These are phyloP conservation scores for Drosophila antonietae DNA, from an alignment of 2,888 invertebrate species.

Conservation along the genomic window DNA sequence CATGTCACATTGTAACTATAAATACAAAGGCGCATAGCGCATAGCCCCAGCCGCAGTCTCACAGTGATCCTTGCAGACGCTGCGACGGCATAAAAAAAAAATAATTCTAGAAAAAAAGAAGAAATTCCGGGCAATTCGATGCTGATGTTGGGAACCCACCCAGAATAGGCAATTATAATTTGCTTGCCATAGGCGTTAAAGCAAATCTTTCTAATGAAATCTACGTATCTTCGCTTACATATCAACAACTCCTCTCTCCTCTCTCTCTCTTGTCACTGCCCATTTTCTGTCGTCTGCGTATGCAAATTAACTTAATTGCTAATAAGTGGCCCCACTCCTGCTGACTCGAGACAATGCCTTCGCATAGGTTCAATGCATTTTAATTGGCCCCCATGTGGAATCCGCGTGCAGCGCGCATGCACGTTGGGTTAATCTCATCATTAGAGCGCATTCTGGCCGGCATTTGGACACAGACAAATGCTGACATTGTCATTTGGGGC, in stretches of 20 bases:
- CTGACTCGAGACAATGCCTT: slow-evolving; percentile 50
- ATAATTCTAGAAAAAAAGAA: neutral
- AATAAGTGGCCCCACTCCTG: slow-evolving; percentile 68
- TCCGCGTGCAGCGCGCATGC: slow-evolving; percentile 45
- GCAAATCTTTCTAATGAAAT: slow-evolving; percentile 72
- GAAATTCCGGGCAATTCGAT: slow-evolving; percentile 28
- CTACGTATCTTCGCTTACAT: slow-evolving; percentile 49
- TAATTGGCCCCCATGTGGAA: slow-evolving; percentile 78
- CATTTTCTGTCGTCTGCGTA: slow-evolving; percentile 82
- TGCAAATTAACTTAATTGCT: slow-evolving; percentile 84
- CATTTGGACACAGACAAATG: slow-evolving; percentile 51
- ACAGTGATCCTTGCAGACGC: slow-evolving; percentile 70
- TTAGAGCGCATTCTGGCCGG: slow-evolving; percentile 71
- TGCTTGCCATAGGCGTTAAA: slow-evolving; percentile 53
- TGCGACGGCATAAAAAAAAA: slow-evolving; percentile 43
- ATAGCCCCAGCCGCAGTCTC: neutral
- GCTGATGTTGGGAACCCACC: slow-evolving; percentile 56
- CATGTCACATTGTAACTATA: slow-evolving; percentile 63
- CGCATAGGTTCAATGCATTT: slow-evolving; percentile 82
- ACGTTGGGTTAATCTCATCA: slow-evolving; percentile 80
- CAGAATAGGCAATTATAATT: slow-evolving; percentile 78
- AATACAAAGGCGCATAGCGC: slow-evolving; percentile 40
- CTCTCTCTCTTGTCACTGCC: neutral
- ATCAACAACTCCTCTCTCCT: neutral
- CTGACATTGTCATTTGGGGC: slow-evolving; percentile 65